phyloP scores from a whole-genome alignment of 2,113 vertebrate genomes.

The Brachionichthys hirsutus region DNA sequence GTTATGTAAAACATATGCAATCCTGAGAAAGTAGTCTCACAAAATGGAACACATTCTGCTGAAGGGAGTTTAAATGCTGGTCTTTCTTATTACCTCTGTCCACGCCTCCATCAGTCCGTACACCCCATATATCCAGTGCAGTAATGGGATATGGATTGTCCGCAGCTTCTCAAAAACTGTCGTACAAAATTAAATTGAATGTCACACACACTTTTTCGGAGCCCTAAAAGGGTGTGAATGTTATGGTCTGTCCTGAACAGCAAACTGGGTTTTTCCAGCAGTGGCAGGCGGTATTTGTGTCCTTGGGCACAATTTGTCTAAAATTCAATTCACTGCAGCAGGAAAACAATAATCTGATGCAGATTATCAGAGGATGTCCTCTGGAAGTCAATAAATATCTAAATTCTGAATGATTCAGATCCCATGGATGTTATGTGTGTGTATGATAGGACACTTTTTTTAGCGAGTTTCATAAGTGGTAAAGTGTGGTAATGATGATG shows the following conservation, averaged over 20 bases:
- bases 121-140: too few species aligned
- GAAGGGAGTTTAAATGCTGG: neutral
- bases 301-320: too few species aligned
- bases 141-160: too few species aligned
- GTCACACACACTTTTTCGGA: too few species aligned
- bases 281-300: too few species aligned
- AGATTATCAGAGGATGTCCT: slow-evolving; percentile 1
- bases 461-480: neutral
- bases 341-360: neutral
- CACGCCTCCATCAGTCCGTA: too few species aligned
- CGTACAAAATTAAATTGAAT: too few species aligned
- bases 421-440: slow-evolving; percentile 9
- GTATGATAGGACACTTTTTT: slow-evolving; percentile 8
- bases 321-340: neutral
- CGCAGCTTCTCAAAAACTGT: too few species aligned
- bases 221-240: too few species aligned
- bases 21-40: slow-evolving; percentile 1
- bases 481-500: neutral
- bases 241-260: too few species aligned
- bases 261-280: too few species aligned
- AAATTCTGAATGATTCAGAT: slow-evolving; percentile 11
- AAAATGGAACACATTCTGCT: neutral
- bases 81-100: too few species aligned
- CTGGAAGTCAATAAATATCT: slow-evolving; percentile 4
- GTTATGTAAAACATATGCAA: slow-evolving; percentile 3